These are phyloP conservation scores for Mantis religiosa DNA, from an alignment of 2,888 invertebrate species.

Conservation along the genomic window DNA sequence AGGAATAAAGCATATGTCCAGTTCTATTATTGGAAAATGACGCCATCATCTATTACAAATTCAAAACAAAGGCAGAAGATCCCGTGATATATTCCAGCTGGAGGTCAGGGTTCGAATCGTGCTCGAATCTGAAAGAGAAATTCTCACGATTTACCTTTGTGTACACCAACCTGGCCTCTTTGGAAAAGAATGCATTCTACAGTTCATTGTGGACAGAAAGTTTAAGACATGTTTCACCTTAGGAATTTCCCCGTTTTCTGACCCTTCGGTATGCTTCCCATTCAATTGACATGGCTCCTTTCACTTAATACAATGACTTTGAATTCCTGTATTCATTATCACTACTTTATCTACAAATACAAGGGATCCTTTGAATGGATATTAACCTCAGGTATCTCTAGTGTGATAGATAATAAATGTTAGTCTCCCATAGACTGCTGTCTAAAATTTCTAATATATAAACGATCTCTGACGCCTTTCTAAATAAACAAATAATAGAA, in stretches of 20 bases:
- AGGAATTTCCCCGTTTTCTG: neutral
- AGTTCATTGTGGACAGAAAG: neutral
- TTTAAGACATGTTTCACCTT: neutral
- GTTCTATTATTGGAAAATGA: neutral
- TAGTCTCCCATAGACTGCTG: no score
- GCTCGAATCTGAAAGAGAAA: neutral
- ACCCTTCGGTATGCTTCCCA: neutral
- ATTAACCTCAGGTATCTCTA: no score
- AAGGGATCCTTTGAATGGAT: no score
- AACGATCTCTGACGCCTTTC: no score
- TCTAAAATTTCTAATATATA: no score
- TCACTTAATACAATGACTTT: neutral
- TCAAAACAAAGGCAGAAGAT: neutral
- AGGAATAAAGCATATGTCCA: neutral
- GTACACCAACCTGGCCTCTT: neutral
- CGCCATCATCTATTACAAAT: neutral
- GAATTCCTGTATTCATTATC: neutral
- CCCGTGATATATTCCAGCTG: neutral
- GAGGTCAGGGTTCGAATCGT: neutral
- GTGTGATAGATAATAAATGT: no score
- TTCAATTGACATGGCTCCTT: neutral
- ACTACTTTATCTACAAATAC: neutral
- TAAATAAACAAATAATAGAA: no score
- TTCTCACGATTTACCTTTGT: neutral
- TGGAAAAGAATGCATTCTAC: neutral